Conservation (phyloP, 1,140 invertebrate genomes). For the Bacillus rossius region DNA sequence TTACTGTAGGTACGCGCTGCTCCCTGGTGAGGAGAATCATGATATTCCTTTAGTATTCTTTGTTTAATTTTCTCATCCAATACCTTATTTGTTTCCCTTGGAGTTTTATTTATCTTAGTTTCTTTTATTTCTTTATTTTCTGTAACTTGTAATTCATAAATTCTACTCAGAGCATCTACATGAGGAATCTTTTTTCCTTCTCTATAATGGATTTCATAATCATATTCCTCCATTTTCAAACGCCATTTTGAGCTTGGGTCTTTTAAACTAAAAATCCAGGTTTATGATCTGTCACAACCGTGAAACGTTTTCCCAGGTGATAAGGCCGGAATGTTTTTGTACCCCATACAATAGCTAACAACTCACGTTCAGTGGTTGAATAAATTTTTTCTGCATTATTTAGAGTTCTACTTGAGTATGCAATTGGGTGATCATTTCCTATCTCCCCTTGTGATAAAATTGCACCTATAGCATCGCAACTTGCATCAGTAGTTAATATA, state of each 20-base stretch:
- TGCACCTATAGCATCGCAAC: constrained; percentile 4
- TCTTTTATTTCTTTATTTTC: constrained; percentile 12
- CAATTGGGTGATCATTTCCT: constrained; percentile 6
- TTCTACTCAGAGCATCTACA: constrained; percentile 32
- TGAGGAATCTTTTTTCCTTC: constrained; percentile 36
- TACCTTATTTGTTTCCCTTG: neutral
- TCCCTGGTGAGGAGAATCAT: constrained; percentile 30
- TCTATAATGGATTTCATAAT: constrained; percentile 34
- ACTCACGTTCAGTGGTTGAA: constrained; percentile 31
- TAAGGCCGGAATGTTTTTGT: constrained; percentile 27
- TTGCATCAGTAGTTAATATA: constrained; percentile 13
- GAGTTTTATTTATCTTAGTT: too few relatives aligned
- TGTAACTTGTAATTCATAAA: neutral
- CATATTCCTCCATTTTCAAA: constrained; percentile 14
- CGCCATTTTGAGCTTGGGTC: constrained; percentile 20
- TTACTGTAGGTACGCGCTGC: constrained; percentile 27
- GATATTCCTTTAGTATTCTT: constrained; percentile 28
- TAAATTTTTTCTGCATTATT: constrained; percentile 24
- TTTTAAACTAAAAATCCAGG: constrained; percentile 17
- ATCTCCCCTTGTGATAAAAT: constrained; percentile 10
- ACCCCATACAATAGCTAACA: constrained; percentile 26
- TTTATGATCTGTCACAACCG: constrained; percentile 26
- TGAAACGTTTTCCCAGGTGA: constrained; percentile 34
- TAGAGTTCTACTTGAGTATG: constrained; percentile 9
- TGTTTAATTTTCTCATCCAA: constrained; percentile 1